A percentile compares a stretch with the other conserved stretches of the same genome.
Conservation (phyloP, 1,140 invertebrate species). For the Lepeophtheirus salmonis region DNA sequence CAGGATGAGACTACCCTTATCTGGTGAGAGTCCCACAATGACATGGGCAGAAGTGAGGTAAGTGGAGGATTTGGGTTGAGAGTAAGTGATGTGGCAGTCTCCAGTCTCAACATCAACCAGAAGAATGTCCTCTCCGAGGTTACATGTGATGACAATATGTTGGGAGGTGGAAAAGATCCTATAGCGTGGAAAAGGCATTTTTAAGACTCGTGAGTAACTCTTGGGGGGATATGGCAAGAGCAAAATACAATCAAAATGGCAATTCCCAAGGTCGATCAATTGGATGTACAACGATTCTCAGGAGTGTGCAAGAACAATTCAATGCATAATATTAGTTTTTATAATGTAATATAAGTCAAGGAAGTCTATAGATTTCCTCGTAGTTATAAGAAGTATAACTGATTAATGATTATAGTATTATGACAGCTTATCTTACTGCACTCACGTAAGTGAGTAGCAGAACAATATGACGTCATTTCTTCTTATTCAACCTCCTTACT, state of each 20-base stretch:
- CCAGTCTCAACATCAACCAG: neutral
- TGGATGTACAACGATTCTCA: too few species aligned
- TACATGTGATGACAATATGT: neutral
- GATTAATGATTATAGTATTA: too few species aligned
- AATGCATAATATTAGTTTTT: too few species aligned
- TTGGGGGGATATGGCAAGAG: neutral
- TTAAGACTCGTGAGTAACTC: too few species aligned
- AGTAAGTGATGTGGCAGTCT: neutral
- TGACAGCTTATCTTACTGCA: too few species aligned
- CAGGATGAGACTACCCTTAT: neutral
- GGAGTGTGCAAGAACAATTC: too few species aligned
- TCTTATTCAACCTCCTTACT: neutral
- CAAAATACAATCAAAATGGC: too few species aligned
- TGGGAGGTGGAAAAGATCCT: neutral
- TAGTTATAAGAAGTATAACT: too few species aligned
- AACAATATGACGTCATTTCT: neutral
- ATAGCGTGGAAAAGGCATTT: neutral
- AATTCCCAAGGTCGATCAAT: too few species aligned
- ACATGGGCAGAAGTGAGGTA: neutral
- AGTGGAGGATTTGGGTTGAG: neutral
- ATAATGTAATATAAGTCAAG: too few species aligned
- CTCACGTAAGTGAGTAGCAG: too few species aligned
- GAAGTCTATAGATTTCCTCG: too few species aligned
- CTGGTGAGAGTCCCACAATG: neutral
- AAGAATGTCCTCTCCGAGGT: neutral